Percentiles rank a stretch among this genome's conserved stretches.
Conservation (phyloP, 2,797 vertebrate genomes). For the Xyrichtys novacula region DNA sequence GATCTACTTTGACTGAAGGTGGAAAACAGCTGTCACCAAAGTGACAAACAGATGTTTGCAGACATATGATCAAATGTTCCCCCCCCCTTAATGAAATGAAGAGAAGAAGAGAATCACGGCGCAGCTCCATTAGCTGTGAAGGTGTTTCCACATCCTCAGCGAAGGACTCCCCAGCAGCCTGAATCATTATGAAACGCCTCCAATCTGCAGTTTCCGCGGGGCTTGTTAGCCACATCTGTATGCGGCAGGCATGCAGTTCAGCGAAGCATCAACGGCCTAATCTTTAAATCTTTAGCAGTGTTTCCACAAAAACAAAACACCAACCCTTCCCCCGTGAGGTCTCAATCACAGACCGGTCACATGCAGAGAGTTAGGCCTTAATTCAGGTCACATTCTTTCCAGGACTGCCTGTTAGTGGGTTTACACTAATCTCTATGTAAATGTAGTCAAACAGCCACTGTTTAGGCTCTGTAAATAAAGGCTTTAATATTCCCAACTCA, state of each 20-base stretch:
- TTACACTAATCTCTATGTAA: constrained; percentile 48
- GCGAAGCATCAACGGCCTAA: constrained; percentile 57
- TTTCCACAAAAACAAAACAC: constrained; percentile 61
- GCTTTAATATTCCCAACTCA: background rate
- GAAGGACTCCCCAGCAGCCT: constrained; percentile 35
- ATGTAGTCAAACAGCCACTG: constrained; percentile 39
- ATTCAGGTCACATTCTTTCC: constrained; percentile 56
- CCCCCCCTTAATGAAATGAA: constrained; percentile 23
- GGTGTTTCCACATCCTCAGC: constrained; percentile 22
- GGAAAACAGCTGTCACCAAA: constrained; percentile 17
- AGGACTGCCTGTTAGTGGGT: constrained; percentile 39
- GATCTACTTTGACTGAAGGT: background rate
- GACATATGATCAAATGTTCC: constrained; percentile 20
- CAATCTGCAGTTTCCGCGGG: constrained; percentile 39
- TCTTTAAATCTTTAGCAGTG: constrained; percentile 54
- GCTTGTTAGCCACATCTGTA: constrained; percentile 61
- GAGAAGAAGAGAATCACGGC: constrained; percentile 22
- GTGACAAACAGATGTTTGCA: constrained; percentile 38
- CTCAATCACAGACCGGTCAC: constrained; percentile 55
- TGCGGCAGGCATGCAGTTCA: constrained; percentile 38
- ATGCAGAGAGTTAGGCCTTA: constrained; percentile 36
- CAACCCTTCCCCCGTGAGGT: constrained; percentile 28
- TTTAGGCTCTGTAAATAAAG: constrained; percentile 29
- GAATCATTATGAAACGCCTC: constrained; percentile 51
- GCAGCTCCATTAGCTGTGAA: constrained; percentile 45